Percentiles rank a stretch among this genome's conserved stretches.
Conservation (phyloP, 2,797 vertebrate species). For the Crotalus adamanteus region DNA sequence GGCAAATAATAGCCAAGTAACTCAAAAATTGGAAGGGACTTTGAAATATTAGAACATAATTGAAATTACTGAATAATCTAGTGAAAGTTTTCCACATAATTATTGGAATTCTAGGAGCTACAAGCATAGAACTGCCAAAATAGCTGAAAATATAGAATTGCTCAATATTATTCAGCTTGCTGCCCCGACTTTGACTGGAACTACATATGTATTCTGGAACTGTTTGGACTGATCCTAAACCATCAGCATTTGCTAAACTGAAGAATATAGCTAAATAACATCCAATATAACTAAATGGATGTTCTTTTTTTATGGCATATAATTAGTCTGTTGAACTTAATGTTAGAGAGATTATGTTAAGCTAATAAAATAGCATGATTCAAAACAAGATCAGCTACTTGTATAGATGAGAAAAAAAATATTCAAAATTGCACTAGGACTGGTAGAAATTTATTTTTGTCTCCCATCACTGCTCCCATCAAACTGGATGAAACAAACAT, state of each 20-base stretch:
- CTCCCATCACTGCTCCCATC: not conserved
- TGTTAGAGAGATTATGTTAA: not conserved
- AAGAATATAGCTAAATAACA: not conserved
- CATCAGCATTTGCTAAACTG: not conserved
- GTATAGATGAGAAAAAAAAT: not conserved
- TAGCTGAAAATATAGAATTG: not conserved
- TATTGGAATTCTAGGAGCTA: not conserved
- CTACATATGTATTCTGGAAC: not conserved
- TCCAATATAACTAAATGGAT: not conserved
- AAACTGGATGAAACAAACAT: not conserved
- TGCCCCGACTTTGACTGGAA: not conserved
- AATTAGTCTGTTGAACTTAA: constrained; percentile 23
- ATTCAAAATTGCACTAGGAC: constrained; percentile 26
- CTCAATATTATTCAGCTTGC: not conserved
- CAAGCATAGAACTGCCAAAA: not conserved
- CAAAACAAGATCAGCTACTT: not conserved
- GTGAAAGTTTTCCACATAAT: not conserved
- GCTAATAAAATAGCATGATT: not conserved
- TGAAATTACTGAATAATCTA: not conserved
- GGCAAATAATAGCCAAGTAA: not conserved
- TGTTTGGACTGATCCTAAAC: not conserved
- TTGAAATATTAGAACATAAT: not conserved
- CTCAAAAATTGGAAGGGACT: not conserved
- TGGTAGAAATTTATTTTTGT: not conserved
- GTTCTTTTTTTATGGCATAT: constrained; percentile 22